A percentile compares a stretch with the other conserved stretches of the same genome.
phyloP scores from a whole-genome alignment of 2,797 vertebrate genomes.

The Myotis vivesi region DNA sequence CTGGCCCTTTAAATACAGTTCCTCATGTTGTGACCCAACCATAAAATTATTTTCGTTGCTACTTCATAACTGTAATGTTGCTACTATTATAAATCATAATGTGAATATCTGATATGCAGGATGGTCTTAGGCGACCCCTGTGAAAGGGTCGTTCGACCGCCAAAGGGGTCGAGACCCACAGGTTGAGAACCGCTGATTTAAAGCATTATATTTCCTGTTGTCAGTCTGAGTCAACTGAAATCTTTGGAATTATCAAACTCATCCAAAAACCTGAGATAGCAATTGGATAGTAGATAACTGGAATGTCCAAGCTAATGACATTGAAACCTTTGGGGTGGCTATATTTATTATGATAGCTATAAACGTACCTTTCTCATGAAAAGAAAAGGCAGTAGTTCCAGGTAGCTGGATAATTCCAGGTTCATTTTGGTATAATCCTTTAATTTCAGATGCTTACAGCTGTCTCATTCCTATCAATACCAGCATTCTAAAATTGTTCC shows the following conservation, averaged over 20 bases:
- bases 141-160: no score
- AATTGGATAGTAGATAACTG: background rate
- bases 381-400: background rate
- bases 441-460: background rate
- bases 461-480: background rate
- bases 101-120: no score
- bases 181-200: background rate
- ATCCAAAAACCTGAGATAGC: background rate
- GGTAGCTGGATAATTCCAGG: background rate
- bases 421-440: background rate
- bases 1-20: no score
- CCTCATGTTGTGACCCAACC: no score
- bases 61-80: no score
- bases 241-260: background rate
- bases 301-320: background rate
- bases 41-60: no score
- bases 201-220: background rate
- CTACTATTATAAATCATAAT: no score
- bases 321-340: background rate
- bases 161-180: no score
- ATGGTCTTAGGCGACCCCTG: no score
- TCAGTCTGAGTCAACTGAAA: background rate
- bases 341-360: constrained; percentile 2
- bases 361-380: background rate
- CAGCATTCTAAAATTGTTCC: background rate